Evolutionary conservation across 64 coral and sea anemone genomes (phyloP).

Genomic region (Montipora foliosa): DNA sequence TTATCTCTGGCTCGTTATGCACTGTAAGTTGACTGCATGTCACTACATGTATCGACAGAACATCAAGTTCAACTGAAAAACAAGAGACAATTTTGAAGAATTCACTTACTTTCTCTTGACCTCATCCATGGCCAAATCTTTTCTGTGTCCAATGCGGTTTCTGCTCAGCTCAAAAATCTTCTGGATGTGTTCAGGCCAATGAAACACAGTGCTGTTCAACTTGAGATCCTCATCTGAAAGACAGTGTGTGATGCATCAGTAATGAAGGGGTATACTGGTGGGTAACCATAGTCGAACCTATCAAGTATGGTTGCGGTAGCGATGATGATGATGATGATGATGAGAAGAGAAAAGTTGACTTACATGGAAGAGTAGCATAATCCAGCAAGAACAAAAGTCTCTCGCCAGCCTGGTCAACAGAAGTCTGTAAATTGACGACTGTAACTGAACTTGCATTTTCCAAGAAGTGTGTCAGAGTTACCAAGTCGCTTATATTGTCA

Average conservation of each 20-base stretch:
- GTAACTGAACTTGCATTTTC: conserved; percentile 91
- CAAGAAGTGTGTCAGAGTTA: conserved; percentile 87
- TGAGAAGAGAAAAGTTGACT: not conserved
- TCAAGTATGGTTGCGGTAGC: too few species aligned
- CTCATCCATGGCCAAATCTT: conserved; percentile 96
- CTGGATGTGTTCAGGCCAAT: conserved; percentile 98
- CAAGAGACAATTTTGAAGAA: not conserved
- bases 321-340: not conserved
- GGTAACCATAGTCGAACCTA: too few species aligned
- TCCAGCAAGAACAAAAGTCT: conserved; percentile 92
- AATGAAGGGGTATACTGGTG: too few species aligned
- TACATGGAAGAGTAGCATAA: conserved; percentile 98
- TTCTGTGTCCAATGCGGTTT: conserved; percentile 94
- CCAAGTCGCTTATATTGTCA: conserved; percentile 93
- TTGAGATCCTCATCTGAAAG: conserved; percentile 94
- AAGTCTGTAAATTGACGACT: conserved; percentile 81
- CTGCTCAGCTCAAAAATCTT: conserved; percentile 98
- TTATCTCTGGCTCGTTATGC: too few species aligned
- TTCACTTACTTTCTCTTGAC: conserved; percentile 89
- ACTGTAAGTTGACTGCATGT: too few species aligned
- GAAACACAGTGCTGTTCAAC: conserved; percentile 96
- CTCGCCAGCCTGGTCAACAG: conserved; percentile 88
- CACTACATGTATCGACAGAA: too few species aligned
- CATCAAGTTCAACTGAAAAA: not conserved
- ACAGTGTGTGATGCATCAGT: not conserved